phyloP scores from a whole-genome alignment of 1,140 invertebrate species.

The Zaprionus kolodkinae region DNA sequence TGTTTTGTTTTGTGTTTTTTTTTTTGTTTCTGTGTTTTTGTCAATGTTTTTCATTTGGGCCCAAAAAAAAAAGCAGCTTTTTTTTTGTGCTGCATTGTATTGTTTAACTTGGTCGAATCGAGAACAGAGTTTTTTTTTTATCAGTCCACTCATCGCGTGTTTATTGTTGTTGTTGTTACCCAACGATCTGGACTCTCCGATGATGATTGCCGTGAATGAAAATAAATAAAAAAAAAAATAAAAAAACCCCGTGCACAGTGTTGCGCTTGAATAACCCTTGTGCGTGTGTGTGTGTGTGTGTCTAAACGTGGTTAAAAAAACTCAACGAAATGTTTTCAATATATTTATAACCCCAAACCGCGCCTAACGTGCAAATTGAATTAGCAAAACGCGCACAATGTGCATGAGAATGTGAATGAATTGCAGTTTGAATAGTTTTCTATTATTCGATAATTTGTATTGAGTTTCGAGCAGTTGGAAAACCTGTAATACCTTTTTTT shows the following conservation, averaged over 20 bases:
- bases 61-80: constrained; percentile 54
- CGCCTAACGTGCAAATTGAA: constrained; percentile 31
- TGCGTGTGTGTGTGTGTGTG: not conserved
- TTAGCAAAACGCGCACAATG: constrained; percentile 12
- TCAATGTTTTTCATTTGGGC: constrained; percentile 32
- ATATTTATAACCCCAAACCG: constrained; percentile 1
- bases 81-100: constrained; percentile 46
- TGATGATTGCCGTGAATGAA: constrained; percentile 24
- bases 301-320: constrained; percentile 40
- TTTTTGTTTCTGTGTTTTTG: constrained; percentile 34
- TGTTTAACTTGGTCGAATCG: constrained; percentile 38
- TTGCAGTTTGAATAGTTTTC: constrained; percentile 12
- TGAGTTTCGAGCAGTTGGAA: not conserved
- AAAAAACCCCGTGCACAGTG: constrained; percentile 45
- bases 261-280: constrained; percentile 57
- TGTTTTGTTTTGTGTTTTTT: constrained; percentile 25
- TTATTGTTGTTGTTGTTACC: constrained; percentile 32
- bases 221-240: constrained; percentile 6
- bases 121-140: constrained; percentile 54
- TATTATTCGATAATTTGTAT: not conserved
- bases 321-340: not conserved
- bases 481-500: constrained; percentile 2
- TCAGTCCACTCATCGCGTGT: constrained; percentile 34
- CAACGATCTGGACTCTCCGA: not conserved
- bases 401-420: constrained; percentile 5